These are phyloP conservation scores for Galeruca laticollis DNA, from an alignment of 2,888 invertebrate genomes.

Conservation along the genomic window DNA sequence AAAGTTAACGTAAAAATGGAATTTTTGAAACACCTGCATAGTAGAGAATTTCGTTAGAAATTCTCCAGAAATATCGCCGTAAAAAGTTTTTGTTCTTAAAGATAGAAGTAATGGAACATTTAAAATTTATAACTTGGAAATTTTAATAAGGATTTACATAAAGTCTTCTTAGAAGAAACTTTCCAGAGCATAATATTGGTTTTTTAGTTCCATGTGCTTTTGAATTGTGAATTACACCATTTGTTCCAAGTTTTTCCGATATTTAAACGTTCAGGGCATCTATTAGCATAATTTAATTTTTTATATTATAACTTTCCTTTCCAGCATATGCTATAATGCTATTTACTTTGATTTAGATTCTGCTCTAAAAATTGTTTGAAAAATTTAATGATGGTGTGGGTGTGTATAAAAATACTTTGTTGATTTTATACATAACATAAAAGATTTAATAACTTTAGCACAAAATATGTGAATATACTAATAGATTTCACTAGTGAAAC, in stretches of 20 bases:
- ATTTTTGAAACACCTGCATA: conserved; percentile 49
- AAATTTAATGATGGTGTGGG: no score
- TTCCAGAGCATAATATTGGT: conserved; percentile 38
- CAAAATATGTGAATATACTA: no score
- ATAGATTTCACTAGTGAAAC: no score
- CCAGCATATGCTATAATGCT: conserved; percentile 19
- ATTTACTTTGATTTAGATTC: background rate
- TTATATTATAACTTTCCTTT: conserved; percentile 9
- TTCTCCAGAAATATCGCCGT: conserved; percentile 47
- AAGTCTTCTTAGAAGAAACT: conserved; percentile 38
- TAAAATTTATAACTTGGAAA: conserved; percentile 49
- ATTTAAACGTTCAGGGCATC: conserved; percentile 26
- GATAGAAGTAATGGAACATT: conserved; percentile 49
- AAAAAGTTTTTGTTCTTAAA: conserved; percentile 42
- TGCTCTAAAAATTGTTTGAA: no score
- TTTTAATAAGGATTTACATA: conserved; percentile 49
- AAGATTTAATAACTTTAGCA: no score
- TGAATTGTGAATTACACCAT: conserved; percentile 33
- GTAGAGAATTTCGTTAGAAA: conserved; percentile 45
- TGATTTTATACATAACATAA: no score
- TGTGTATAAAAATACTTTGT: no score
- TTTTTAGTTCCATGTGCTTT: conserved; percentile 30
- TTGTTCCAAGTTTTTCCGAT: conserved; percentile 26
- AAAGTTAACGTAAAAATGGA: conserved; percentile 44
- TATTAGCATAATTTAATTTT: conserved; percentile 31